These are phyloP conservation scores for Tapirus terrestris DNA, from an alignment of 2,113 vertebrate genomes.

Conservation along the genomic window DNA sequence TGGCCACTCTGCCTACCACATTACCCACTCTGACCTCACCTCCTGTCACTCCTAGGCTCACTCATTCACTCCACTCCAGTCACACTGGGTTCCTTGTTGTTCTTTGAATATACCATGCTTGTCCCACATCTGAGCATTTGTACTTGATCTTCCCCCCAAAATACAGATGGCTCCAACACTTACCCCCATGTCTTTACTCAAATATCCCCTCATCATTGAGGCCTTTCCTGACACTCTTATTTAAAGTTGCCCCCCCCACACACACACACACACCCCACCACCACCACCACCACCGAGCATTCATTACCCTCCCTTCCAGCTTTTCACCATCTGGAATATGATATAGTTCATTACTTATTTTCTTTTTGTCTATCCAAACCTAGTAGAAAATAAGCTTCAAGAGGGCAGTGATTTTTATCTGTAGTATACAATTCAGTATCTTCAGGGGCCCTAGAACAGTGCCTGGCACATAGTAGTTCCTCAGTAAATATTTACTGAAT, in stretches of 20 bases:
- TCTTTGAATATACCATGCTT: background rate
- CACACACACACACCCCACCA: background rate
- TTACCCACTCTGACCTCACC: background rate
- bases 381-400: conserved; percentile 12
- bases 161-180: background rate
- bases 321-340: background rate
- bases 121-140: background rate
- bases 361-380: background rate
- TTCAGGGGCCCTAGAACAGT: background rate
- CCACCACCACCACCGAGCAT: background rate
- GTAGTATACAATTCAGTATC: background rate
- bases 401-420: background rate
- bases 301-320: background rate
- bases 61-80: background rate
- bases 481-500: conserved; percentile 2
- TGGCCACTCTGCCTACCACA: background rate
- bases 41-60: background rate
- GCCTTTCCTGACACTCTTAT: background rate
- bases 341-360: background rate
- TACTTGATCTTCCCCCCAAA: background rate
- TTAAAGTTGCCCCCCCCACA: background rate
- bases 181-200: background rate
- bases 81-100: background rate
- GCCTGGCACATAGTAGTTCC: background rate
- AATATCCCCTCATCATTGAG: background rate